phyloP scores from a whole-genome alignment of 1,140 invertebrate genomes.

The Sminthurides bifidus region DNA sequence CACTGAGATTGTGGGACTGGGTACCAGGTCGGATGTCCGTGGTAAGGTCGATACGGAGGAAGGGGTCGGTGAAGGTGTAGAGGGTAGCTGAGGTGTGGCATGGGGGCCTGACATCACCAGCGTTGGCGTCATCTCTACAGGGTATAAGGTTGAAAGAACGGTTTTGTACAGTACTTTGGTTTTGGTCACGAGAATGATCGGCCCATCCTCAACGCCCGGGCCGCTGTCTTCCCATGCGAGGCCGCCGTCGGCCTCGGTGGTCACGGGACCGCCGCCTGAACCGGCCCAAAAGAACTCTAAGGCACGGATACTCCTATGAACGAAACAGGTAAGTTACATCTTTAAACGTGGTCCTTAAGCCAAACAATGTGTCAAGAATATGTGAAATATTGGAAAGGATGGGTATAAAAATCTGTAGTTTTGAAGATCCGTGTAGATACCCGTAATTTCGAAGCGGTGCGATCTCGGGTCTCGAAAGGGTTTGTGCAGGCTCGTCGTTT shows the following conservation, averaged over 20 bases:
- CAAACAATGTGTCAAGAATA: no score
- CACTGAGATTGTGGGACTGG: background rate
- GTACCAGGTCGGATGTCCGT: background rate
- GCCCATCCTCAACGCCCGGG: background rate
- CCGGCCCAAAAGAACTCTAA: conserved; percentile 53
- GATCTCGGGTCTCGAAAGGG: no score
- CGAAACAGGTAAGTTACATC: no score
- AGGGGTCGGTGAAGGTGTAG: background rate
- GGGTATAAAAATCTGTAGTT: no score
- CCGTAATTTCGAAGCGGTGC: no score
- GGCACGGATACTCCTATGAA: no score
- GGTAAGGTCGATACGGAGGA: background rate
- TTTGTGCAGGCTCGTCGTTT: no score
- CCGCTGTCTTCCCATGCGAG: conserved; percentile 28
- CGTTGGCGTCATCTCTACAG: conserved; percentile 28
- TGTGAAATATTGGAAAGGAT: no score
- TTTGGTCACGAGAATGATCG: conserved; percentile 16
- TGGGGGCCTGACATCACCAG: background rate
- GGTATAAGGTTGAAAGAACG: conserved; percentile 24
- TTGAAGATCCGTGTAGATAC: no score
- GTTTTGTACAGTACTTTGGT: conserved; percentile 29
- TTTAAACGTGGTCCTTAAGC: no score
- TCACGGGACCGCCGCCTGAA: conserved; percentile 54
- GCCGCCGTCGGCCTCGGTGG: conserved; percentile 31
- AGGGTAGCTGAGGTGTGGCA: background rate